Conservation (phyloP, 2,113 vertebrate genomes). For the Lophura nycthemera region DNA sequence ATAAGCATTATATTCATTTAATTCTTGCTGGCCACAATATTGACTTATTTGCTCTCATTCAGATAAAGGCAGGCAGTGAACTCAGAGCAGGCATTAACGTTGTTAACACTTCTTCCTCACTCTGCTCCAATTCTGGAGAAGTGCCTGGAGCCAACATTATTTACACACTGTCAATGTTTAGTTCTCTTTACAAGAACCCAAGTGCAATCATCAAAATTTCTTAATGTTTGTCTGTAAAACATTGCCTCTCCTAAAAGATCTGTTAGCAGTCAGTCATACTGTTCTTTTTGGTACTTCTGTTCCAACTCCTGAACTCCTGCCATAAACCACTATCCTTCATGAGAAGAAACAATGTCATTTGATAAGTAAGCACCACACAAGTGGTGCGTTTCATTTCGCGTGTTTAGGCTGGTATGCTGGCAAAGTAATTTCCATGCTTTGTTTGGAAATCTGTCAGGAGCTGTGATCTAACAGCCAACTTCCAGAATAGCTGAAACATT, state of each 20-base stretch:
- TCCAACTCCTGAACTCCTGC: not conserved
- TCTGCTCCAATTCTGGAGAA: not conserved
- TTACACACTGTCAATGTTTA: not conserved
- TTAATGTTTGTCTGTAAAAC: not conserved
- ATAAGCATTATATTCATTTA: not conserved
- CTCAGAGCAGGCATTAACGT: not conserved
- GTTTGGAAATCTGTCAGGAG: not conserved
- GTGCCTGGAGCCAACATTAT: not conserved
- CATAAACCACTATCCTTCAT: not conserved
- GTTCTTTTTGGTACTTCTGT: not conserved
- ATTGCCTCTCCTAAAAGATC: not conserved
- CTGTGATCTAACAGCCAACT: not conserved
- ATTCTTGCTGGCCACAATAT: not conserved
- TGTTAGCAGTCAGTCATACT: not conserved
- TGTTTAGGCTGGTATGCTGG: not conserved
- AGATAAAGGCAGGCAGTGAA: not conserved
- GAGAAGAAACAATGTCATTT: not conserved
- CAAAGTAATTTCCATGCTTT: not conserved
- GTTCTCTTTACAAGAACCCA: not conserved
- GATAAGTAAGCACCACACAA: not conserved
- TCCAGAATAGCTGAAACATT: not conserved
- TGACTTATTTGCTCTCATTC: not conserved
- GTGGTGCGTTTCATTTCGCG: not conserved
- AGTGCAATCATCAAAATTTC: not conserved
- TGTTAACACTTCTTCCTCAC: not conserved